Conservation (phyloP, 2,888 invertebrate genomes). For the Papilio gigon region DNA sequence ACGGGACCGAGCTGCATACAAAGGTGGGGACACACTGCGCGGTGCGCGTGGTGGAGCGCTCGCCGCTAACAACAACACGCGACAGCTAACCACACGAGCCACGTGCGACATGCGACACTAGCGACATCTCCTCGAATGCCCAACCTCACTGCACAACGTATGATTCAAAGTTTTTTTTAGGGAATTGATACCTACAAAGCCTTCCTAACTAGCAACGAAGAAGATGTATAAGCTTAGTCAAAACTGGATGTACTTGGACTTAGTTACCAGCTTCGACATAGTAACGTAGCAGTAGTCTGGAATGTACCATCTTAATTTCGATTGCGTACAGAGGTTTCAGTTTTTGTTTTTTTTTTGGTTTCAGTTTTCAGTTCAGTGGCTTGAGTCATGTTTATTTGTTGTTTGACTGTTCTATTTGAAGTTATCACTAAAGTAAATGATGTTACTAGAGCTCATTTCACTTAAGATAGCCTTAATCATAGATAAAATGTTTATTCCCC, state of each 20-base stretch:
- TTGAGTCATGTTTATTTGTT: too few species aligned
- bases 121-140: conserved; percentile 58
- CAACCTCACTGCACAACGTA: conserved; percentile 38
- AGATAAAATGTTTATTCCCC: not conserved
- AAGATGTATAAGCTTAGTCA: not conserved
- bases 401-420: too few species aligned
- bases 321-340: not conserved
- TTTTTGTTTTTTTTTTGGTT: too few species aligned
- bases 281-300: not conserved
- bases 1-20: not conserved
- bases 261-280: not conserved
- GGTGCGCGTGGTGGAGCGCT: conserved; percentile 57
- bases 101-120: conserved; percentile 63
- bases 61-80: conserved; percentile 78
- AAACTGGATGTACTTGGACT: not conserved
- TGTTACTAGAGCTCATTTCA: too few species aligned
- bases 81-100: conserved; percentile 76
- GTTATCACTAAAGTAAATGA: too few species aligned
- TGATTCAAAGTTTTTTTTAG: not conserved
- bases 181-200: not conserved
- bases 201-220: not conserved
- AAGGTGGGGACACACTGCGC: conserved; percentile 34
- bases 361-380: too few species aligned
- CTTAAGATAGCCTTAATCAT: not conserved
- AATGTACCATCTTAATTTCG: not conserved